Conservation (phyloP, 1,140 invertebrate genomes). For the Calephelis virginiensis region DNA sequence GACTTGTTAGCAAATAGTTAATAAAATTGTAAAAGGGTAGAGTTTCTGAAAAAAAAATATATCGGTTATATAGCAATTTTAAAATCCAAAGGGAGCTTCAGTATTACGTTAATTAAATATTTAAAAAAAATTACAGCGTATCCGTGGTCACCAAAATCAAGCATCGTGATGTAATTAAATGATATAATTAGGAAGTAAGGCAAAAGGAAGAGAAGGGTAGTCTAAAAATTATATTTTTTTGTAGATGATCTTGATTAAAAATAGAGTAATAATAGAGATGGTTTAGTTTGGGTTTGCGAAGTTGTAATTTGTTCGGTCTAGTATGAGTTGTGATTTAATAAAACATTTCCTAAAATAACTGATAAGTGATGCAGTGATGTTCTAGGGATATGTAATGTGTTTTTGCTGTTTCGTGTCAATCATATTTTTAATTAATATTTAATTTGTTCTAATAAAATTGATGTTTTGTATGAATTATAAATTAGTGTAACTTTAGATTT, state of each 20-base stretch:
- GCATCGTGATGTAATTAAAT: too few species aligned
- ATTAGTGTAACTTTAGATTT: conserved; percentile 11
- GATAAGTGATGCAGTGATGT: conserved; percentile 10
- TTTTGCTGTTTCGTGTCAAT: conserved; percentile 2
- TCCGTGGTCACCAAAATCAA: too few species aligned
- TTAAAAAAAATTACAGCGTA: too few species aligned
- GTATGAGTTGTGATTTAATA: background rate
- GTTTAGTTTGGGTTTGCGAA: too few species aligned
- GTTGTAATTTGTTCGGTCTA: background rate
- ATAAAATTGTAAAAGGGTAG: background rate
- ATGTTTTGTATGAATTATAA: conserved; percentile 15
- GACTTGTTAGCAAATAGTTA: background rate
- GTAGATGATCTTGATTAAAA: too few species aligned
- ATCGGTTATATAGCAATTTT: background rate
- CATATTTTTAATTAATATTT: conserved; percentile 4
- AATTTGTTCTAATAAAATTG: conserved; percentile 11
- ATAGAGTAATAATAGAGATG: too few species aligned
- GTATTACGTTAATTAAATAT: too few species aligned
- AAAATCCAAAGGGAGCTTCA: background rate
- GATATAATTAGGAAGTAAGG: too few species aligned
- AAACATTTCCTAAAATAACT: background rate
- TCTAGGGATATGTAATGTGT: background rate
- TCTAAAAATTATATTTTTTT: too few species aligned
- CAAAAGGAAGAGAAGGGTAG: too few species aligned
- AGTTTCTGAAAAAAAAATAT: background rate